phyloP scores from a whole-genome alignment of 2,888 invertebrate species.

The Conomelus anceps region DNA sequence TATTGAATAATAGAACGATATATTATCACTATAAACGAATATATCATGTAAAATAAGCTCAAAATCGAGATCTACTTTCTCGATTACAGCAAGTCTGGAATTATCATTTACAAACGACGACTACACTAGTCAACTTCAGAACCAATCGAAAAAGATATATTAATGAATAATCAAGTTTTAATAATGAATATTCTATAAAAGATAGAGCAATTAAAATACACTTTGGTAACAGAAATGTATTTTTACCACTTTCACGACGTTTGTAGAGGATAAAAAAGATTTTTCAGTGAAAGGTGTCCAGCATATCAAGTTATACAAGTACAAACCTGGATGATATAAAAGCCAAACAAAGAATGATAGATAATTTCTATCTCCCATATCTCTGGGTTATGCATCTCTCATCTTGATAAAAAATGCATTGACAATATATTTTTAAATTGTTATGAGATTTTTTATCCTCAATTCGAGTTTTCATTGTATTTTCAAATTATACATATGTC shows the following conservation, averaged over 20 bases:
- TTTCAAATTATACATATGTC: no score
- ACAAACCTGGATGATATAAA: background rate
- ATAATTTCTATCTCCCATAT: background rate
- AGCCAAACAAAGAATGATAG: background rate
- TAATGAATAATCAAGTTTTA: background rate
- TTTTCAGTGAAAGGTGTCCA: background rate
- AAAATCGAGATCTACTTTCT: background rate
- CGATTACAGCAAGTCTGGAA: background rate
- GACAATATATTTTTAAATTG: no score
- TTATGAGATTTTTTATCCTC: no score
- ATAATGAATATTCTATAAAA: background rate
- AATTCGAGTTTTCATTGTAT: no score
- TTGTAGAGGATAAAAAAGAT: background rate
- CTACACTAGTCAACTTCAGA: background rate
- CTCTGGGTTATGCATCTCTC: background rate
- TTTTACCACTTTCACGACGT: background rate
- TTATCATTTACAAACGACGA: constrained; percentile 8
- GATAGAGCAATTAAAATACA: background rate
- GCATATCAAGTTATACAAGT: background rate
- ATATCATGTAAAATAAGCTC: background rate
- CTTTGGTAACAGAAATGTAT: background rate
- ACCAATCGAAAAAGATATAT: background rate
- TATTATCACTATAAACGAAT: background rate
- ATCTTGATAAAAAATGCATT: no score
- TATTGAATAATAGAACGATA: background rate